phyloP scores from a whole-genome alignment of 2,113 vertebrate species.

The Thamnaconus septentrionalis region DNA sequence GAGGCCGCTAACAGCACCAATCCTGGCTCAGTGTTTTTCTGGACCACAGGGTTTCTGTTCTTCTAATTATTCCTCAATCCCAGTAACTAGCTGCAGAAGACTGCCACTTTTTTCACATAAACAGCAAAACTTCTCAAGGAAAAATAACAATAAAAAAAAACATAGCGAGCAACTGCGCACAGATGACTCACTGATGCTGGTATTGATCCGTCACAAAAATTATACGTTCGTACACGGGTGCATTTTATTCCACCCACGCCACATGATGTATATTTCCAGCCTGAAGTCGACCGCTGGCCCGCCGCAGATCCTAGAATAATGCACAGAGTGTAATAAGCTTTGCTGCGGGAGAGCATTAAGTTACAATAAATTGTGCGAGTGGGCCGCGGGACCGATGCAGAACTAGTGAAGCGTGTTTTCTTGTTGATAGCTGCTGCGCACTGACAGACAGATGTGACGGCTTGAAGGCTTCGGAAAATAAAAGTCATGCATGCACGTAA shows the following conservation, averaged over 20 bases:
- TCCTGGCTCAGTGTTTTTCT: too few species aligned
- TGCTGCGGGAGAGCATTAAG: conserved; percentile 25
- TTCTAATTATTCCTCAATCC: too few species aligned
- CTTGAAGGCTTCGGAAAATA: background rate
- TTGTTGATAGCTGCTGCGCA: conserved; percentile 13
- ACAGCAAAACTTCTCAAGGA: background rate
- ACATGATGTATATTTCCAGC: conserved; percentile 18
- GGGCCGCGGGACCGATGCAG: conserved; percentile 8
- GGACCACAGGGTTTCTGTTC: too few species aligned
- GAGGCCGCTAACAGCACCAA: too few species aligned
- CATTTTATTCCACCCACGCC: conserved; percentile 8
- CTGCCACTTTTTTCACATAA: too few species aligned
- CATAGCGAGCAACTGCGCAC: background rate
- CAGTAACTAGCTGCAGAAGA: too few species aligned
- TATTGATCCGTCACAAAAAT: conserved; percentile 1
- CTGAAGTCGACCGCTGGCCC: background rate
- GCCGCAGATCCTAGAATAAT: conserved; percentile 20
- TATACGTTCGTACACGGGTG: conserved; percentile 17
- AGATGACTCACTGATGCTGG: background rate
- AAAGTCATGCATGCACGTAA: background rate
- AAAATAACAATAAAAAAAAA: conserved; percentile 7
- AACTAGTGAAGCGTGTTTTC: conserved; percentile 4
- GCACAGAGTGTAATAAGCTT: conserved; percentile 3
- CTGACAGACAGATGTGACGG: conserved; percentile 1
- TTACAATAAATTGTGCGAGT: conserved; percentile 25